Percentiles rank a stretch among this genome's conserved stretches.
Evolutionary conservation across 2,888 invertebrate genomes (phyloP).

Genomic region (Eutolmus rufibarbis): DNA sequence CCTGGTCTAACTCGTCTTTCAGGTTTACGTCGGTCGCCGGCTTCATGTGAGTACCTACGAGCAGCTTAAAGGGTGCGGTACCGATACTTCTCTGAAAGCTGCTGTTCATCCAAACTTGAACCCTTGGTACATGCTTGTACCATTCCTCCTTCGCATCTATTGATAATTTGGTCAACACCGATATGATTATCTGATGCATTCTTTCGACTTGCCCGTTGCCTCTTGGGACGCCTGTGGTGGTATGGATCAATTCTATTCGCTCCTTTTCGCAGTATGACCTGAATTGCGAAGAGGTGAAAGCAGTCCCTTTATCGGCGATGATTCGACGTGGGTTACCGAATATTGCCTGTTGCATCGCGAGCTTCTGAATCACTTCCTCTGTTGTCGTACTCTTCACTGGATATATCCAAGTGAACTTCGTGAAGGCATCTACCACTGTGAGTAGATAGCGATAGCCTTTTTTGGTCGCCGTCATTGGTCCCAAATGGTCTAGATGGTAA

Average conservation of each 20-base stretch:
- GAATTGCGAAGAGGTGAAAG: no score
- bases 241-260: no score
- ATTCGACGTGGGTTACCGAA: slow-evolving; percentile 57
- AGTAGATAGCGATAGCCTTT: slow-evolving; percentile 55
- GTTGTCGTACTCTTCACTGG: slow-evolving; percentile 51
- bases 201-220: slow-evolving; percentile 28
- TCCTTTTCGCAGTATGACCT: no score
- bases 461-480: slow-evolving; percentile 52
- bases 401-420: slow-evolving; percentile 55
- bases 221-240: slow-evolving; percentile 43
- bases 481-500: slow-evolving; percentile 55
- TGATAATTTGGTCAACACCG: slow-evolving; percentile 44
- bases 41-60: background rate
- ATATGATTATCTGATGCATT: slow-evolving; percentile 30
- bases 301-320: background rate
- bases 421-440: slow-evolving; percentile 54
- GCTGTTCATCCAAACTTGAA: slow-evolving; percentile 44
- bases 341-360: slow-evolving; percentile 50
- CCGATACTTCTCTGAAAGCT: background rate
- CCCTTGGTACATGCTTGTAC: background rate
- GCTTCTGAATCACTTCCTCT: slow-evolving; percentile 53
- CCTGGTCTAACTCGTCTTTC: background rate
- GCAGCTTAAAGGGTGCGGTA: slow-evolving; percentile 15
- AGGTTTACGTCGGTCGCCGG: background rate
- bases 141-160: background rate